Base-by-base conservation (phyloP, 2,797 vertebrate species). In the Anguilla megastoma region DNA sequence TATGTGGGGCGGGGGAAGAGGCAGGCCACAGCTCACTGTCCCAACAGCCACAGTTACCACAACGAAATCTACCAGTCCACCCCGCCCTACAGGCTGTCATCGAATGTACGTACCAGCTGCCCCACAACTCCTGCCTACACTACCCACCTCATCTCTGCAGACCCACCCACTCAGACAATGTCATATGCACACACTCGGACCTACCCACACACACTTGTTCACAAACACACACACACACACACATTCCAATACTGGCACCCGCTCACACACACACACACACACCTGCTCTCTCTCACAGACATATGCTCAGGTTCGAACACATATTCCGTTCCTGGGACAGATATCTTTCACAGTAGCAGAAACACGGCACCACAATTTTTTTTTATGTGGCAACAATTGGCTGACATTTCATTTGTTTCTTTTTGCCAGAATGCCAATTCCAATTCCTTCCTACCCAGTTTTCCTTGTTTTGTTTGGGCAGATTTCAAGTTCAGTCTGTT, bases 51-150 rank as follows among this genome's bases (percentile, higher is more conserved):
- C 50, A 97, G 95, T 94, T 94, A 97, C 93, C 96, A 97, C 41
- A 99, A 99, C 33, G 92, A 94, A 66, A 97, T 99, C 92, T 98
- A 98, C 91, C 97, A 98, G 71, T 98, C 97, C 88, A 97, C 96
- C 0, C 96, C 98, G 0, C 97, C 97, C 24, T 99, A 99, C 94
- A 97, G 97, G 92, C 95, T 99, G 80, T 96, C 96, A 12, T 90
- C 96, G 7, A 93, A 90, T 18, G 92, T 94, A 90, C 88, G 92
- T 85, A 48, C 36, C 50, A 24, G 30, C 69, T n/a, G 21, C 14
- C 36, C 69, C 54, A 18, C 58, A 84, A 69, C 21, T 12, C 12
- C 33, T 84, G 69, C 50, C 36, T 1, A 60, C 76, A 48, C 56
- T 10, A 36, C 27, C 69, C 2, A 2, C 86, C 2, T 66, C 24